These are phyloP conservation scores for Aromia moschata DNA, from an alignment of 2,888 invertebrate species.

Conservation along the genomic window DNA sequence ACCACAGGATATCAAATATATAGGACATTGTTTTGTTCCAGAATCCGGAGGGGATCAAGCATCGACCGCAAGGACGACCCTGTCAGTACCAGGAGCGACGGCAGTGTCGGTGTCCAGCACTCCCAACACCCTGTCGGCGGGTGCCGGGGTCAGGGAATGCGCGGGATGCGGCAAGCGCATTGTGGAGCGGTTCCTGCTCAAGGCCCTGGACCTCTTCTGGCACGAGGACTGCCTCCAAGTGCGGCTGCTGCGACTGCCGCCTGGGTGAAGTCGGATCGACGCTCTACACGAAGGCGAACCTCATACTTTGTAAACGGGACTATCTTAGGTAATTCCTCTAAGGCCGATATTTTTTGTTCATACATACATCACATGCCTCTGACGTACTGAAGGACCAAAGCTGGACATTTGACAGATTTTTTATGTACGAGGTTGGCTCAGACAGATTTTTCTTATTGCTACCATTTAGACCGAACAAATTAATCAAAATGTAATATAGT, in stretches of 20 bases:
- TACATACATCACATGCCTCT: too few relatives aligned
- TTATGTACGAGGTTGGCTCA: too few relatives aligned
- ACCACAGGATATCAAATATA: too few relatives aligned
- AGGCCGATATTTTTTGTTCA: too few relatives aligned
- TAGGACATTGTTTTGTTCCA: conserved; percentile 53
- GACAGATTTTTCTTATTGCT: too few relatives aligned
- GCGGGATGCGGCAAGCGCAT: conserved; percentile 89
- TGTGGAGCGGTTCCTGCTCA: conserved; percentile 79
- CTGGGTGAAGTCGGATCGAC: conserved; percentile 94
- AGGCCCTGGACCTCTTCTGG: conserved; percentile 90
- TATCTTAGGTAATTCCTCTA: conserved; percentile 83
- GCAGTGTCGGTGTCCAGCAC: conserved; percentile 55
- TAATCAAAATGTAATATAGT: too few relatives aligned
- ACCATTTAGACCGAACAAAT: too few relatives aligned
- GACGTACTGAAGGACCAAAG: too few relatives aligned
- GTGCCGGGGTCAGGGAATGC: conserved; percentile 72
- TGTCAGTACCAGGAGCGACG: conserved; percentile 51
- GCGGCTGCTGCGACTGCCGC: conserved; percentile 91
- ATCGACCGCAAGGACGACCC: conserved; percentile 55
- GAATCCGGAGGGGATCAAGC: conserved; percentile 61
- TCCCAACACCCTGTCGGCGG: conserved; percentile 50
- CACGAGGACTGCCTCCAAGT: conserved; percentile 94
- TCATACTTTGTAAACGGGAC: conserved; percentile 90
- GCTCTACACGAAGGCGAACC: conserved; percentile 88
- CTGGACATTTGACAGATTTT: too few relatives aligned